A percentile compares a stretch with the other conserved stretches of the same genome.
These are phyloP conservation scores for Pachycephus smyrnensis DNA, from an alignment of 2,888 invertebrate genomes.

Conservation along the genomic window DNA sequence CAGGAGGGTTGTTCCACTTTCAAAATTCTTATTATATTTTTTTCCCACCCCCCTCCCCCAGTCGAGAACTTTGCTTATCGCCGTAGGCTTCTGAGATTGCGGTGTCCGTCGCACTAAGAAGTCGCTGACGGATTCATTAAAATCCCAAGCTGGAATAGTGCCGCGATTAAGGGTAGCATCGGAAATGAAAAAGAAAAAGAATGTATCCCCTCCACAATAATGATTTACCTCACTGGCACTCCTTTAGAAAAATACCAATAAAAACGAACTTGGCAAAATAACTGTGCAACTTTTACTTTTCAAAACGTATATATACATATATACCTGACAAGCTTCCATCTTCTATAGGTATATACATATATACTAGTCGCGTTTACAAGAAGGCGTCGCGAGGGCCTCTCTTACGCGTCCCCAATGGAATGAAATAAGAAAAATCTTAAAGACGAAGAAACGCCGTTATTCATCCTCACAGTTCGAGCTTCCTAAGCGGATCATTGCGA, in stretches of 20 bases:
- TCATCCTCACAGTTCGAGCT: constrained; percentile 1
- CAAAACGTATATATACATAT: too few relatives aligned
- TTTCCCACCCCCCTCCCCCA: neutral
- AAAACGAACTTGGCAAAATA: too few relatives aligned
- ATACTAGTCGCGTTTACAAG: too few relatives aligned
- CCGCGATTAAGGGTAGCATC: constrained; percentile 47
- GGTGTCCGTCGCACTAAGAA: constrained; percentile 19
- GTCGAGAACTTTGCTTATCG: constrained; percentile 22
- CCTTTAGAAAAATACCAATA: too few relatives aligned
- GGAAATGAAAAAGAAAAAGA: constrained; percentile 30
- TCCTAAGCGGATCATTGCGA: constrained; percentile 6
- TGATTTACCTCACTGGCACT: too few relatives aligned
- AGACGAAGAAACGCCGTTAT: constrained; percentile 8
- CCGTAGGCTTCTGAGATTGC: constrained; percentile 16
- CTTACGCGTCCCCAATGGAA: neutral
- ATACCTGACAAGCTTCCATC: too few relatives aligned
- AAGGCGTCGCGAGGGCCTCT: neutral
- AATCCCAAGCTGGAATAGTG: constrained; percentile 50
- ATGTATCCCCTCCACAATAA: too few relatives aligned
- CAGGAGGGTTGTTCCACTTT: too few relatives aligned
- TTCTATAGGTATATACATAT: too few relatives aligned
- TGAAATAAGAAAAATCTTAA: constrained; percentile 4
- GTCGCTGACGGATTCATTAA: constrained; percentile 60
- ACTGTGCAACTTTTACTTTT: too few relatives aligned
- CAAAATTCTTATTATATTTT: constrained; percentile 6